These are phyloP conservation scores for Ericerus pela DNA, from an alignment of 1,140 invertebrate species.

Conservation along the genomic window DNA sequence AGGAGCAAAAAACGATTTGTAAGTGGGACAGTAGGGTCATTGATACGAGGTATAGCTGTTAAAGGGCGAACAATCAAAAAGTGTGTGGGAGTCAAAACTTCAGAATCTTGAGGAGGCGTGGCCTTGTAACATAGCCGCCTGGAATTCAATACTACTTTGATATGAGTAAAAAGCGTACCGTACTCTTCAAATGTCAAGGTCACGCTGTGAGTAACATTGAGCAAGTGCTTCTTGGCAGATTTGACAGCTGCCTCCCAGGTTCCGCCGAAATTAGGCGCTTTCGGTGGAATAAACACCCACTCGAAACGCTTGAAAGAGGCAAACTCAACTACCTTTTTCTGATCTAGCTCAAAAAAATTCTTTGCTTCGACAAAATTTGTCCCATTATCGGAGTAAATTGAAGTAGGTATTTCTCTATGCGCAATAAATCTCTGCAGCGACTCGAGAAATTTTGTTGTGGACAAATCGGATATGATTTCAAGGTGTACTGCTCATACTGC, in stretches of 20 bases:
- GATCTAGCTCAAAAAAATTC: background rate
- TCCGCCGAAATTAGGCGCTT: conserved; percentile 16
- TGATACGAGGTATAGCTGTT: conserved; percentile 1
- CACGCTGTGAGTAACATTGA: conserved; percentile 13
- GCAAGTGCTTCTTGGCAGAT: conserved; percentile 19
- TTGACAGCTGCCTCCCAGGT: conserved; percentile 25
- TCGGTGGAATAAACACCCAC: conserved; percentile 3
- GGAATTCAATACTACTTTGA: conserved; percentile 27
- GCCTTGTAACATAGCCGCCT: conserved; percentile 24
- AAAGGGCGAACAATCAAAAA: conserved; percentile 22
- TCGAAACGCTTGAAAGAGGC: background rate
- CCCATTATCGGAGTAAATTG: conserved; percentile 29
- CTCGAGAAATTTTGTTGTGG: conserved; percentile 29
- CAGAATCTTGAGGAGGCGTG: no score
- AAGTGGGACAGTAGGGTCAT: conserved; percentile 17
- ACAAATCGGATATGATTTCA: conserved; percentile 29
- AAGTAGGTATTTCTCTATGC: conserved; percentile 25
- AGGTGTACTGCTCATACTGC: conserved; percentile 31
- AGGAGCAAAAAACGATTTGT: conserved; percentile 17
- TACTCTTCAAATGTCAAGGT: conserved; percentile 27
- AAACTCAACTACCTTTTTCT: no score
- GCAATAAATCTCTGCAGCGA: conserved; percentile 30
- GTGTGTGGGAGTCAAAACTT: conserved; percentile 25
- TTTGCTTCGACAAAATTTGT: conserved; percentile 16
- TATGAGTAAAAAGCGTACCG: conserved; percentile 22